A percentile compares a stretch with the other conserved stretches of the same genome.
These are phyloP conservation scores for Poeciliopsis gracilis DNA, from an alignment of 2,797 vertebrate species.

Conservation along the genomic window DNA sequence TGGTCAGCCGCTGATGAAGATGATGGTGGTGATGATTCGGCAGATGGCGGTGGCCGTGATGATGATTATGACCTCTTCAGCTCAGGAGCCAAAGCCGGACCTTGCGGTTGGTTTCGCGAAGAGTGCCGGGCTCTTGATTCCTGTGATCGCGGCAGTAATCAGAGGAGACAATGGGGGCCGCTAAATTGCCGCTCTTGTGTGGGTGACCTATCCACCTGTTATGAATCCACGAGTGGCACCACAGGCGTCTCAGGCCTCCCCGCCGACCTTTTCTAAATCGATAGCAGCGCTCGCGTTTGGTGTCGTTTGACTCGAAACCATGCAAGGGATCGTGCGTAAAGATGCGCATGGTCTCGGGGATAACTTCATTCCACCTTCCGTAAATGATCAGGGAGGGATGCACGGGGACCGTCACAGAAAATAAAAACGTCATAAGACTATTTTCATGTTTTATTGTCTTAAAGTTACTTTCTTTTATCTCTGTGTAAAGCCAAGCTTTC, in stretches of 20 bases:
- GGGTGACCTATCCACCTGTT: constrained; percentile 78
- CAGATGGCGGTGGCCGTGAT: constrained; percentile 35
- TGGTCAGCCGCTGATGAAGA: constrained; percentile 67
- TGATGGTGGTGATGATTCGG: constrained; percentile 30
- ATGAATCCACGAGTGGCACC: constrained; percentile 73
- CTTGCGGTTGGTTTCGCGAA: constrained; percentile 54
- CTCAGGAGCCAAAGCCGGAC: constrained; percentile 57
- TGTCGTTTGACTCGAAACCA: constrained; percentile 9
- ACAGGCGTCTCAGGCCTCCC: constrained; percentile 61
- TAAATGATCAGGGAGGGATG: constrained; percentile 8
- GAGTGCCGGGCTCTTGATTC: constrained; percentile 71
- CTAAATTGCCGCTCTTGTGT: constrained; percentile 70
- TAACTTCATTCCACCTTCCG: constrained; percentile 48
- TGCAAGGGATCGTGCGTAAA: constrained; percentile 70
- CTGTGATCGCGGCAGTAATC: constrained; percentile 78
- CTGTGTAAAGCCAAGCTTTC: background rate
- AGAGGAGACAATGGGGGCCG: constrained; percentile 75
- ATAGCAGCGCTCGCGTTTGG: constrained; percentile 67
- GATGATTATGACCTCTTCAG: constrained; percentile 74
- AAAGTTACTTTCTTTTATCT: background rate
- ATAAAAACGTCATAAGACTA: too few species aligned
- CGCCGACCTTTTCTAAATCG: constrained; percentile 54
- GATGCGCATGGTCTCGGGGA: constrained; percentile 33
- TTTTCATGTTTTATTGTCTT: background rate
- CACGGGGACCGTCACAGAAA: background rate